Evolutionary conservation across 1,140 invertebrate genomes (phyloP).

Genomic region (Leptopilina clavipes): DNA sequence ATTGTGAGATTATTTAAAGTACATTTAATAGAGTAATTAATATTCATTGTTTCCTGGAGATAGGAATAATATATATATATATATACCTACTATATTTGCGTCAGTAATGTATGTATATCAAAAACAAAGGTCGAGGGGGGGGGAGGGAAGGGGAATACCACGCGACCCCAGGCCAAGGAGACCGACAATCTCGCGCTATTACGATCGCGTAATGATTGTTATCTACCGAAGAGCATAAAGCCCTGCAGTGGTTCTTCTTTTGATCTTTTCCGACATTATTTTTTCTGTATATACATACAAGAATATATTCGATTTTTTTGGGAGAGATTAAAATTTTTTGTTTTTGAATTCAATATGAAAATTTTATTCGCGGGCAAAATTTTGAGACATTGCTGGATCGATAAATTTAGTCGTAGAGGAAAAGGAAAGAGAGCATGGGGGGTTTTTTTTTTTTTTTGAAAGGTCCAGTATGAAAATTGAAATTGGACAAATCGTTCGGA

Average conservation of each 20-base stretch:
- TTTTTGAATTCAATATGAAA: too few relatives aligned
- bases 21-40: conserved; percentile 21
- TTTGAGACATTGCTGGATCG: background rate
- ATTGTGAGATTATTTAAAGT: conserved; percentile 18
- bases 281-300: too few relatives aligned
- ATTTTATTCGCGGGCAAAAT: too few relatives aligned
- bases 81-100: conserved; percentile 23
- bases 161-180: conserved; percentile 51
- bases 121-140: background rate
- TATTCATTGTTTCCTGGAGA: conserved; percentile 35
- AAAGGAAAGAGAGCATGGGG: too few relatives aligned
- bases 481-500: conserved; percentile 19
- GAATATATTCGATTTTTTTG: too few relatives aligned
- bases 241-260: conserved; percentile 62
- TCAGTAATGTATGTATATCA: conserved; percentile 37
- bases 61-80: conserved; percentile 27
- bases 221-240: conserved; percentile 63
- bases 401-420: background rate
- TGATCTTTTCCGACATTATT: conserved; percentile 49
- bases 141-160: conserved; percentile 14
- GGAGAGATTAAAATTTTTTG: too few relatives aligned
- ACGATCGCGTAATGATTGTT: conserved; percentile 69
- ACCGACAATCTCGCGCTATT: conserved; percentile 68
- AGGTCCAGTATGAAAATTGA: conserved; percentile 11
- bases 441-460: background rate